phyloP scores from a whole-genome alignment of 1,140 invertebrate genomes.

The Eubasilissa regina region DNA sequence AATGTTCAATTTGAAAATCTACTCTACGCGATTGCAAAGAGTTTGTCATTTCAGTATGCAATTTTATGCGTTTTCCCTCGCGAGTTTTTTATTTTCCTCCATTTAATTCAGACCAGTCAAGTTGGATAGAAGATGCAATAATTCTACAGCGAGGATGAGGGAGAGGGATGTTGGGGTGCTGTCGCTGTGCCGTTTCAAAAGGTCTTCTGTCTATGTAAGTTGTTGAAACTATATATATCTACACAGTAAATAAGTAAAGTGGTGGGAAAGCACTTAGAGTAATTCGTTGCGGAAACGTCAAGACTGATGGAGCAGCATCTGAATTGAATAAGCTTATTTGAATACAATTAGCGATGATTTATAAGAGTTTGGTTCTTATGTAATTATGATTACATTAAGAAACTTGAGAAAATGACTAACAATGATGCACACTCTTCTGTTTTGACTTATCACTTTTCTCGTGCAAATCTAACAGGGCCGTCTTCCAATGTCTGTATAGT shows the following conservation, averaged over 20 bases:
- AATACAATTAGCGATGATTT: no score
- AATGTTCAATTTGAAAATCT: no score
- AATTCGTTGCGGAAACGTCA: neutral
- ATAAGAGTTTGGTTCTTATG: no score
- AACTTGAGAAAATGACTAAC: no score
- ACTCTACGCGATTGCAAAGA: neutral
- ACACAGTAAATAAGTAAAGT: constrained; percentile 4
- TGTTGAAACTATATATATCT: neutral
- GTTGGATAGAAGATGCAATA: constrained; percentile 49
- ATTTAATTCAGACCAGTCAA: constrained; percentile 58
- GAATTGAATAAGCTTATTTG: no score
- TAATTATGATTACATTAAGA: no score
- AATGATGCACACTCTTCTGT: no score
- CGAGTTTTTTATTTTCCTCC: constrained; percentile 49
- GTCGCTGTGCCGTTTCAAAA: neutral
- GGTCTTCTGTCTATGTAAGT: constrained; percentile 12
- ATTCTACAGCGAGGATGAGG: constrained; percentile 44
- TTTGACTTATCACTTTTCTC: no score
- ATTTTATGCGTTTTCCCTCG: constrained; percentile 20
- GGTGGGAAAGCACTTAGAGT: constrained; percentile 20
- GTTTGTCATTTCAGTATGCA: constrained; percentile 15
- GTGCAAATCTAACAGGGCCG: no score
- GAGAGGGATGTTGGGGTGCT: constrained; percentile 23
- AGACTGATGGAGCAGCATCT: neutral
- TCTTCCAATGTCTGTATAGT: no score